phyloP scores from a whole-genome alignment of 2,888 invertebrate genomes.

The Ophonus ardosiacus region DNA sequence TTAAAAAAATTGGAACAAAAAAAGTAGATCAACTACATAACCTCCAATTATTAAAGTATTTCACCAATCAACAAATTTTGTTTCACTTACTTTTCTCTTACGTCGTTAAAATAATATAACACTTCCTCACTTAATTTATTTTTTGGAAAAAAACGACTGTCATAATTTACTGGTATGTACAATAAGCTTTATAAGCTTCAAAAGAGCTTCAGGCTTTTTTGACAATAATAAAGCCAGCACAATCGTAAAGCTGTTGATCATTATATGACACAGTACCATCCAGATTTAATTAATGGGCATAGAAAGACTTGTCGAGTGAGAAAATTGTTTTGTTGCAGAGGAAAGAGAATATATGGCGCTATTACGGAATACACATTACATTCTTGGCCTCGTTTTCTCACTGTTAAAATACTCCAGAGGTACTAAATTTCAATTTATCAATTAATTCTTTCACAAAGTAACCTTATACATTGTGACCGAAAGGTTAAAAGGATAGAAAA shows the following conservation, averaged over 20 bases:
- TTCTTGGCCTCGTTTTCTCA: slow-evolving; percentile 46
- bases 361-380: slow-evolving; percentile 53
- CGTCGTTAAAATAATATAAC: neutral
- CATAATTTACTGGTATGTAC: neutral
- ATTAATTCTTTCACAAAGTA: neutral
- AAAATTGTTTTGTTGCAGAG: slow-evolving; percentile 55
- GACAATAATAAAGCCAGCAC: slow-evolving; percentile 11
- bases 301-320: slow-evolving; percentile 51
- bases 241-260: slow-evolving; percentile 27
- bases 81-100: neutral
- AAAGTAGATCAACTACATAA: neutral
- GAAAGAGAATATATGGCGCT: slow-evolving; percentile 50
- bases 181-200: neutral
- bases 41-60: neutral
- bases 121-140: neutral
- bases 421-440: slow-evolving; percentile 1
- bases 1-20: neutral
- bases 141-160: neutral
- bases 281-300: slow-evolving; percentile 55
- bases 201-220: neutral
- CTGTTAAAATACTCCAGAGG: slow-evolving; percentile 11
- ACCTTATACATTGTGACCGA: neutral
- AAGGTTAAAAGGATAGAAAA: neutral
- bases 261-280: neutral
- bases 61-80: neutral